Base-by-base conservation (phyloP, 2,888 invertebrate genomes). In the Habrosyne pyritoides region DNA sequence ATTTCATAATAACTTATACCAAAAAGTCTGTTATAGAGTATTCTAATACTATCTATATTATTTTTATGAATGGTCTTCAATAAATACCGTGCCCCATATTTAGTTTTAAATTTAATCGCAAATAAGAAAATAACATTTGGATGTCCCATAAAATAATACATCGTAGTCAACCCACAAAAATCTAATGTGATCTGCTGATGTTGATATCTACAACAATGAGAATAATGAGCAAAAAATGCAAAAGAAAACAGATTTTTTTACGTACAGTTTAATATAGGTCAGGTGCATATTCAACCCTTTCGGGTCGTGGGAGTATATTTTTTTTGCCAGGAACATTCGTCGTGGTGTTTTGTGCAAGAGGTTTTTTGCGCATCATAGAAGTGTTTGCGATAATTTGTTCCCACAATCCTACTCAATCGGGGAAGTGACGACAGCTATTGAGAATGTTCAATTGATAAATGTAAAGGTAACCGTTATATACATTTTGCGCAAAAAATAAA, bases 331-430 rank as follows among this genome's bases (percentile, higher is more conserved):
- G 54, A 63, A 71, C 76, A 76, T 64, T 71, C 63, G 61, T 59
- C 55, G 54, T 30, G 61, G 67, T 70, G 80, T 83, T 86, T 90
- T 89, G 84, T 89, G 88, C 87, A 84, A 82, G 76, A 64, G 57
- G 56, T 85, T 89, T 89, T 88, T 90, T 86, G 79, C 79, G 76
- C 66, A 75, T 63, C 69, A 67, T 75, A 75, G 67, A 86, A 87
- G 89, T 92, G 91, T 91, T 90, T 91, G 91, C 89, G 82, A 91
- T 91, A 91, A 92, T 92, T 91, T 92, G 91, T 92, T 91, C 92
- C 89, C 91, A 92, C 91, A 91, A 80, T 80, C 82, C 78, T 73
- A 67, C 74, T 73, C 71, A 72, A 79, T 84, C 78, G 74, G 80
- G 88, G 88, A 91, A 89, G 91, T 78, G 91, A 85, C 86, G 91